phyloP scores from a whole-genome alignment of 2,888 invertebrate species.

The Pollenia amentaria region DNA sequence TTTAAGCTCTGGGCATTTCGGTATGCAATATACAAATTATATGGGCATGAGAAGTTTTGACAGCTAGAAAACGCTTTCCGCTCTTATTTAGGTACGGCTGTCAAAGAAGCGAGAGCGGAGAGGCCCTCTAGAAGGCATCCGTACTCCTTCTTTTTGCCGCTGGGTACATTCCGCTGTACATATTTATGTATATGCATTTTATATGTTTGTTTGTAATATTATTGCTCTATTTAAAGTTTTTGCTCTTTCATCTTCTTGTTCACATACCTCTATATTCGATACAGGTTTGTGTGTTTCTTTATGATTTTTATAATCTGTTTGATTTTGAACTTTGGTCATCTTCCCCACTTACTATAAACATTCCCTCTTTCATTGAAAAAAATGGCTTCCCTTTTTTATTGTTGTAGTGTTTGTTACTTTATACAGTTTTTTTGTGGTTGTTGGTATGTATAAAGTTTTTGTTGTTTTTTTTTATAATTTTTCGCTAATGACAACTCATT shows the following conservation, averaged over 20 bases:
- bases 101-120: too few relatives aligned
- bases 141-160: too few relatives aligned
- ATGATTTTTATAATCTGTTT: conserved; percentile 66
- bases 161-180: too few relatives aligned
- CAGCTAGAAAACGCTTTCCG: too few relatives aligned
- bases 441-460: neutral
- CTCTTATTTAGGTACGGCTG: too few relatives aligned
- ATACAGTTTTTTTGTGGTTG: conserved; percentile 9
- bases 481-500: conserved; percentile 64
- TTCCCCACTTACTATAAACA: neutral
- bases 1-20: too few relatives aligned
- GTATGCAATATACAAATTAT: too few relatives aligned
- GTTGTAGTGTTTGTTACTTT: conserved; percentile 15
- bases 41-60: too few relatives aligned
- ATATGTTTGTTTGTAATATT: conserved; percentile 9
- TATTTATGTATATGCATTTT: neutral
- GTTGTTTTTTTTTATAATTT: conserved; percentile 35
- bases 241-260: neutral
- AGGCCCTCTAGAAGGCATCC: too few relatives aligned
- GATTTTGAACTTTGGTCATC: conserved; percentile 73
- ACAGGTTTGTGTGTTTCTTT: neutral
- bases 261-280: neutral
- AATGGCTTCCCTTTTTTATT: conserved; percentile 41
- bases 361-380: conserved; percentile 34
- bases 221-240: conserved; percentile 45